phyloP scores from a whole-genome alignment of 2,113 vertebrate species.

The Narcine bancroftii region DNA sequence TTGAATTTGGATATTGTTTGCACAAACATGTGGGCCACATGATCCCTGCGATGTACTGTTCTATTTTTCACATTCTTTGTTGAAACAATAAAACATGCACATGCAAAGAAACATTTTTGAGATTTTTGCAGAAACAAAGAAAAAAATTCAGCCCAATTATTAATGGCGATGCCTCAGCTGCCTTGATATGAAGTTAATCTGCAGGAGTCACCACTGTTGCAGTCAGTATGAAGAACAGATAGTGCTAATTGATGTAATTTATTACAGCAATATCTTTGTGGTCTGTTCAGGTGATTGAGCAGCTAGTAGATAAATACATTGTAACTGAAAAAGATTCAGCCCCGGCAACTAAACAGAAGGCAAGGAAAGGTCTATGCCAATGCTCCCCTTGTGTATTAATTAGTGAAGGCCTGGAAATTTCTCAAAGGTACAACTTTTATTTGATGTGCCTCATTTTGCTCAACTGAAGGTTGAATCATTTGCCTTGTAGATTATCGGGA shows the following conservation, averaged over 20 bases:
- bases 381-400: background rate
- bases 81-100: background rate
- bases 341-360: no score
- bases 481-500: no score
- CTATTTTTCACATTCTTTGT: no score
- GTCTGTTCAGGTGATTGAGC: background rate
- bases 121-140: background rate
- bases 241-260: conserved; percentile 3
- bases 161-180: background rate
- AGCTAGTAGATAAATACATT: background rate
- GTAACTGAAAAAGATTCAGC: conserved; percentile 14
- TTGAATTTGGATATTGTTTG: no score
- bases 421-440: background rate
- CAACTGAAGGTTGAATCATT: no score
- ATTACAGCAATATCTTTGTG: background rate
- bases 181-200: background rate
- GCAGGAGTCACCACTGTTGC: background rate
- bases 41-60: no score
- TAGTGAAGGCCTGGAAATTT: background rate
- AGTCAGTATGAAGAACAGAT: background rate
- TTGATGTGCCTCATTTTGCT: no score
- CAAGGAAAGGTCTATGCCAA: background rate
- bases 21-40: no score
- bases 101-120: background rate
- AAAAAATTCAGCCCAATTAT: background rate